Conservation (phyloP, 2,113 vertebrate species). For the Malurus elegans region DNA sequence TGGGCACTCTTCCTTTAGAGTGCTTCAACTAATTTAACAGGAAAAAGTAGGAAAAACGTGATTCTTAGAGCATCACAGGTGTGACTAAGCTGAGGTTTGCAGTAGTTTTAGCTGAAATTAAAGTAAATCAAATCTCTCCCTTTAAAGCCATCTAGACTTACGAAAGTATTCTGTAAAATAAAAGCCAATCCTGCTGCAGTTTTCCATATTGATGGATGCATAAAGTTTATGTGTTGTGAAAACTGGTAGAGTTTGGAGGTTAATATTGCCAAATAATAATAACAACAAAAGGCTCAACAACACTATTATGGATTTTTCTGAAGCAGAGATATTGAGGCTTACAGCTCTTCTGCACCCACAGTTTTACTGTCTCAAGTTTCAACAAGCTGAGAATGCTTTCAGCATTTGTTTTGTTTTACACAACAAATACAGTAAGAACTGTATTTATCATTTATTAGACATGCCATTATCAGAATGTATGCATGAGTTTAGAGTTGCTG, state of each 20-base stretch:
- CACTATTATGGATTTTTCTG: background rate
- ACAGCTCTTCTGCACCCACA: background rate
- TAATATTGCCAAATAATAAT: background rate
- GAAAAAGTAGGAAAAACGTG: background rate
- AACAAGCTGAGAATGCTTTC: background rate
- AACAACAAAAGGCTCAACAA: background rate
- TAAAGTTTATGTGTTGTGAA: background rate
- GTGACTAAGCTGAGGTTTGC: background rate
- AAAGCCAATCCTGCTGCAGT: background rate
- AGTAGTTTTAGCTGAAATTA: background rate
- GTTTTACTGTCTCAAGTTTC: background rate
- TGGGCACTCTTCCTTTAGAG: background rate
- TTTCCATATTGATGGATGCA: background rate
- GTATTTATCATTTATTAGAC: background rate
- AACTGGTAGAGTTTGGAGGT: background rate
- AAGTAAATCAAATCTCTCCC: background rate
- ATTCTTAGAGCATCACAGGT: background rate
- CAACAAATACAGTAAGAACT: background rate
- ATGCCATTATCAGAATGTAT: background rate
- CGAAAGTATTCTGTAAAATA: background rate
- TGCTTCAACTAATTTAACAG: background rate
- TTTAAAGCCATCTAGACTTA: background rate
- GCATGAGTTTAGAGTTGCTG: background rate
- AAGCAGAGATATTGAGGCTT: background rate
- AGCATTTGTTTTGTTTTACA: background rate